phyloP scores from a whole-genome alignment of 1,140 invertebrate species.

The Drosophila lowei region DNA sequence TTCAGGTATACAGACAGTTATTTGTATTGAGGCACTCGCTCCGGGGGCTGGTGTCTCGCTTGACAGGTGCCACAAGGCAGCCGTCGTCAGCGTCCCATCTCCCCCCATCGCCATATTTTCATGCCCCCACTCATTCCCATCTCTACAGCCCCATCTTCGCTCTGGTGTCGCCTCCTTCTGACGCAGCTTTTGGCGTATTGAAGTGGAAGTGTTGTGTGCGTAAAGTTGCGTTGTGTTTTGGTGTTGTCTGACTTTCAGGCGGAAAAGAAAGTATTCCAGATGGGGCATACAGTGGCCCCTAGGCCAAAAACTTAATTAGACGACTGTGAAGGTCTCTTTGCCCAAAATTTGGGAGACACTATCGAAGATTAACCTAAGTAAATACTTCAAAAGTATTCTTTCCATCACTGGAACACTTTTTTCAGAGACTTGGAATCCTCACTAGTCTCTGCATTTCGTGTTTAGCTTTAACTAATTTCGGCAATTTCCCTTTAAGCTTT shows the following conservation, averaged over 20 bases:
- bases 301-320: background rate
- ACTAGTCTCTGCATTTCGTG: no score
- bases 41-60: constrained; percentile 42
- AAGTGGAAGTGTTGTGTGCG: constrained; percentile 50
- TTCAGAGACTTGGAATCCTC: no score
- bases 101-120: background rate
- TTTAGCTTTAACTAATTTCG: no score
- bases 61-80: constrained; percentile 59
- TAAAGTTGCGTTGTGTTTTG: constrained; percentile 50
- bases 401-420: no score
- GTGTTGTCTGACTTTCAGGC: constrained; percentile 50
- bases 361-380: no score
- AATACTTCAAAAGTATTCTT: no score
- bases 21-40: constrained; percentile 52
- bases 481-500: no score
- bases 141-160: no score
- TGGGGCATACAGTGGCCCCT: background rate
- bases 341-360: background rate
- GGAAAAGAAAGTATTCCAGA: background rate
- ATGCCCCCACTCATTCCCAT: no score
- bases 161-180: no score
- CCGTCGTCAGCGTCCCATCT: background rate
- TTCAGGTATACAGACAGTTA: constrained; percentile 36
- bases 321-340: background rate
- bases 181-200: constrained; percentile 28